Evolutionary conservation across 2,797 vertebrate species (phyloP).

Genomic region (Sebastes vulpes): DNA sequence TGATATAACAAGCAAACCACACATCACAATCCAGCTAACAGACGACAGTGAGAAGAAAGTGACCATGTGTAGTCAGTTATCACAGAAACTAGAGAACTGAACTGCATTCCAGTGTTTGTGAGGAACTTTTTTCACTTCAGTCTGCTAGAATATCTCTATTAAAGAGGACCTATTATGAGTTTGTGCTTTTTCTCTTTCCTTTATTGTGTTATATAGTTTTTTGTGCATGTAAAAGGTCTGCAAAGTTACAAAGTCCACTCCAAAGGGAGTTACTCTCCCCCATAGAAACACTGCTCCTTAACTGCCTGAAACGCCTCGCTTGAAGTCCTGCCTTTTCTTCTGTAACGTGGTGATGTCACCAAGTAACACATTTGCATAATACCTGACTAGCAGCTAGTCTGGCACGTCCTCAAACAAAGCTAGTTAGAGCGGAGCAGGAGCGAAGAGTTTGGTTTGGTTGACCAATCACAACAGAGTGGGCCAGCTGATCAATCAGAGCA

Average conservation of each 20-base stretch:
- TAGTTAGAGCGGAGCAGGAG: no score
- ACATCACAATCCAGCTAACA: background rate
- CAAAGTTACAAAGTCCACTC: background rate
- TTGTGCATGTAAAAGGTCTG: background rate
- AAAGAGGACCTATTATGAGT: background rate
- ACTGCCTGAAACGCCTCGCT: no score
- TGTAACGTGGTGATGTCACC: no score
- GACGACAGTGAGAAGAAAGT: background rate
- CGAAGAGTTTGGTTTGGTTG: no score
- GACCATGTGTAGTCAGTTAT: background rate
- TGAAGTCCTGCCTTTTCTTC: no score
- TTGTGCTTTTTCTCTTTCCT: background rate
- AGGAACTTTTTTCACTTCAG: background rate
- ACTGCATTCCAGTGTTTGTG: background rate
- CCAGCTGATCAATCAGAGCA: no score
- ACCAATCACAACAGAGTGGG: no score
- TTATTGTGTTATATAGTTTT: background rate
- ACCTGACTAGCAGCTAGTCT: no score
- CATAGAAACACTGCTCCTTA: no score
- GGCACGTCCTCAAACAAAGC: no score
- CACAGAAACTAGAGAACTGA: background rate
- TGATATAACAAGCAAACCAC: background rate
- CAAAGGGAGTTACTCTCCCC: no score
- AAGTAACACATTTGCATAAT: no score
- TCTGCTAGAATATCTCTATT: background rate